Evolutionary conservation across 2,797 vertebrate genomes (phyloP).

Genomic region (Lindbergichthys nudifrons): DNA sequence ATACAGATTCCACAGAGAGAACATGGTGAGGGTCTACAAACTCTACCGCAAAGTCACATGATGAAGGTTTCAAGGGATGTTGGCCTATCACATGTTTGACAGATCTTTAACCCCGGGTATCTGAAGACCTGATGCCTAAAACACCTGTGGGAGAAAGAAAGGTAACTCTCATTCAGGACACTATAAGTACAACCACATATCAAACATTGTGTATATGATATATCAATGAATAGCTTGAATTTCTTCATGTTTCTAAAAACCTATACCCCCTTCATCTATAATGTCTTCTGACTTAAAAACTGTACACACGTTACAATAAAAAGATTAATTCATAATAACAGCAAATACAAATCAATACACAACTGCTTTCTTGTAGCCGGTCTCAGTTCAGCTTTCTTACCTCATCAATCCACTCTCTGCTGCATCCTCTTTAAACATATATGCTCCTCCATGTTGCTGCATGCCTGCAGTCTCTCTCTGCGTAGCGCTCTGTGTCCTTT

Average conservation of each 20-base stretch:
- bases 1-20: slow-evolving; percentile 64
- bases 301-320: slow-evolving; percentile 1
- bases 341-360: not conserved
- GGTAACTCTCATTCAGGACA: slow-evolving; percentile 11
- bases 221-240: slow-evolving; percentile 18
- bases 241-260: slow-evolving; percentile 14
- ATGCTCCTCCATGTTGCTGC: slow-evolving; percentile 66
- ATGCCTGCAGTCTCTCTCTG: slow-evolving; percentile 72
- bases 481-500: slow-evolving; percentile 64
- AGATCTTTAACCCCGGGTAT: slow-evolving; percentile 34
- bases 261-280: not conserved
- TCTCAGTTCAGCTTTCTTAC: slow-evolving; percentile 62
- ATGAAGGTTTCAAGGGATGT: slow-evolving; percentile 28
- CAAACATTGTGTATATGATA: not conserved
- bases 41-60: slow-evolving; percentile 66
- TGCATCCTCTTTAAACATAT: slow-evolving; percentile 71
- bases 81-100: slow-evolving; percentile 60
- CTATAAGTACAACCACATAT: slow-evolving; percentile 3
- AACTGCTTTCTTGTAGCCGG: slow-evolving; percentile 8
- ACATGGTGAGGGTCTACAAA: slow-evolving; percentile 66
- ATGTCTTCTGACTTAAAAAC: slow-evolving; percentile 13
- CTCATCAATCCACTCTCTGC: slow-evolving; percentile 60
- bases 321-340: slow-evolving; percentile 9
- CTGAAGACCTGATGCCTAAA: slow-evolving; percentile 34
- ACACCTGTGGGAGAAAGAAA: slow-evolving; percentile 53